These are phyloP conservation scores for Halocynthia roretzi DNA, from an alignment of 23 tunicate species.

Conservation along the genomic window DNA sequence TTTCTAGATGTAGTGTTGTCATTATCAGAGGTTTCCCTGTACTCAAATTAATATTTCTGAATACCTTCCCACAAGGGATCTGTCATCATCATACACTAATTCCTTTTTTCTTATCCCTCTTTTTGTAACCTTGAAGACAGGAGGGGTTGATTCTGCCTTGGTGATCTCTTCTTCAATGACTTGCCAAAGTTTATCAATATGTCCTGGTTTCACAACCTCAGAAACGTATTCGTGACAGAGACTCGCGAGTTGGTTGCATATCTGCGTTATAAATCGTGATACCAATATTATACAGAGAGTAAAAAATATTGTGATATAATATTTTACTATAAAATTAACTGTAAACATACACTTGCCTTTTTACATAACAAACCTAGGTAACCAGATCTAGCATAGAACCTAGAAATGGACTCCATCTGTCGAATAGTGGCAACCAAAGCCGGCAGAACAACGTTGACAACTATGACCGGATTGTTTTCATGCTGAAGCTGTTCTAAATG, in stretches of 20 bases:
- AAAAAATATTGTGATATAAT: not conserved
- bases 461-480: constrained; percentile 65
- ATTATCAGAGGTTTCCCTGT: no score
- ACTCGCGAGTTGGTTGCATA: constrained; percentile 77
- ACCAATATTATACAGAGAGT: not conserved
- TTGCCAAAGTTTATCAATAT: constrained; percentile 49
- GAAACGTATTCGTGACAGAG: constrained; percentile 64
- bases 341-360: constrained; percentile 31
- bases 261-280: constrained; percentile 25
- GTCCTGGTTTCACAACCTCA: constrained; percentile 26
- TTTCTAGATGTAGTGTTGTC: not conserved
- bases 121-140: constrained; percentile 55
- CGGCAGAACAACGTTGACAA: constrained; percentile 67
- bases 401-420: constrained; percentile 80
- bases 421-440: constrained; percentile 60
- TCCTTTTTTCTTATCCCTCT: constrained; percentile 71
- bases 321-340: not conserved
- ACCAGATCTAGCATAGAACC: constrained; percentile 80
- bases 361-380: constrained; percentile 80
- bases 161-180: constrained; percentile 50
- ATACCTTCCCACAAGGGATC: constrained; percentile 58
- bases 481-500: constrained; percentile 68
- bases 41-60: not conserved
- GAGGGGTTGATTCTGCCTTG: constrained; percentile 45
- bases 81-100: constrained; percentile 67